Evolutionary conservation across 2,797 vertebrate species (phyloP), one percentile per base, ranked within the genome.

Genomic region (Helostoma temminkii): DNA sequence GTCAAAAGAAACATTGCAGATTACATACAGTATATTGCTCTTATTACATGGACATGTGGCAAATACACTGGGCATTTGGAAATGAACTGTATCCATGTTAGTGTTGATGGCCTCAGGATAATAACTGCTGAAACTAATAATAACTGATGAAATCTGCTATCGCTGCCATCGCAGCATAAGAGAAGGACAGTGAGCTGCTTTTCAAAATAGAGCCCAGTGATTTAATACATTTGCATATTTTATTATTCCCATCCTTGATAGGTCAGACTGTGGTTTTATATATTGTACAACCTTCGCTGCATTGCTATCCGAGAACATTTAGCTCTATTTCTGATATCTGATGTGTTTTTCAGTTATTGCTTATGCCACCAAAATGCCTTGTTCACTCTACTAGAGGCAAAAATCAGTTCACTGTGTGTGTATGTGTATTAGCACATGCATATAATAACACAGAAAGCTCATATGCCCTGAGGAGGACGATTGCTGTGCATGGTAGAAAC

Each of bases 401-500:
- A 25, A 22, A 14, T 50, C 34, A 34, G 36, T 30, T 64, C 3
- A 10, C 22, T 66, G 39, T 47, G 47, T 36, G 21, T 28, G 43
- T 54, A 12, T 26, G 73, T 34, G 16, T 50, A 32, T 74, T 45
- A 52, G 50, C 47, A 30, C n/a, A 18, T 59, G 34, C 47, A 49
- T 45, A 41, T 53, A 70, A 56, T 49, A 59, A 76, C 58, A 54
- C 22, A 67, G 18, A 75, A 8, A 60, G 63, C 37, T 8, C 15
- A 19, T 56, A 69, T 21, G 47, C 78, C 75, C 47, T 1, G 52
- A 85, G 65, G 83, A 78, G 55, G 84, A 58, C 1, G 9, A 41
- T 84, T 21, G 36, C 45, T 61, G 77, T 57, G 46, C 28, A 30
- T 30, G 77, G 78, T 71, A 74, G 76, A 71, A 55, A 59, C 75